Evolutionary conservation across 2,888 invertebrate species (phyloP), one percentile per base, ranked within the genome.

Genomic region (Axea sp.): DNA sequence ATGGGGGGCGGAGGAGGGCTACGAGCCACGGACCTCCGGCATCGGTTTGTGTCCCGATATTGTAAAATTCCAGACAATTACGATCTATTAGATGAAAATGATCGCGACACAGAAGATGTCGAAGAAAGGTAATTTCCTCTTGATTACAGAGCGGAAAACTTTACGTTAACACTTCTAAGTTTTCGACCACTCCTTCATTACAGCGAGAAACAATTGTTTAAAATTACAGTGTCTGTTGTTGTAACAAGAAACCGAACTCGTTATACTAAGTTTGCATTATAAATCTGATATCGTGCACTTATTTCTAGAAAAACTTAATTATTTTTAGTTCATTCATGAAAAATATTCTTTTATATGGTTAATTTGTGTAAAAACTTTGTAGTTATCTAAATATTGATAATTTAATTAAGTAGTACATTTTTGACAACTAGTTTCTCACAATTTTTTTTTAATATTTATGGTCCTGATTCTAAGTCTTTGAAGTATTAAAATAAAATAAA

Each of bases 1-100:
- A 87, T 87, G 87, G 87, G 83, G 87, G 86, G 82, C 85, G 87
- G 86, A 84, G 87, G 86, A 87, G 86, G 87, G 87, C 87, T 84
- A 83, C 85, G 83, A 81, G 87, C 87, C 86, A 86, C 86, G 85
- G 84, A 87, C 82, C 83, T 86, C 86, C 87, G 83, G 83, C 84
- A 85, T 83, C 83, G 83, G 82, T 80, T 81, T 79, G 82, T 81
- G 82, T 81, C 81, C 79, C 81, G 79, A 76, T 81, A 80, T 76
- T 78, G 79, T 73, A 81, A 76, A 75, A 78, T 78, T 73, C 80
- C 79, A 75, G 80, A 76, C 75, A 73, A 76, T 68, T 45, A 55
- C 51, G 73, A 75, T 30, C 47, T 69, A 62, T 35, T 82, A 80
- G 80, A 80, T 22, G 73, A 82, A 69, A 77, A 81, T 78, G 81